A percentile compares a stretch with the other conserved stretches of the same genome.
These are phyloP conservation scores for Blastobasis lacticolella DNA, from an alignment of 2,888 invertebrate genomes.

Conservation along the genomic window DNA sequence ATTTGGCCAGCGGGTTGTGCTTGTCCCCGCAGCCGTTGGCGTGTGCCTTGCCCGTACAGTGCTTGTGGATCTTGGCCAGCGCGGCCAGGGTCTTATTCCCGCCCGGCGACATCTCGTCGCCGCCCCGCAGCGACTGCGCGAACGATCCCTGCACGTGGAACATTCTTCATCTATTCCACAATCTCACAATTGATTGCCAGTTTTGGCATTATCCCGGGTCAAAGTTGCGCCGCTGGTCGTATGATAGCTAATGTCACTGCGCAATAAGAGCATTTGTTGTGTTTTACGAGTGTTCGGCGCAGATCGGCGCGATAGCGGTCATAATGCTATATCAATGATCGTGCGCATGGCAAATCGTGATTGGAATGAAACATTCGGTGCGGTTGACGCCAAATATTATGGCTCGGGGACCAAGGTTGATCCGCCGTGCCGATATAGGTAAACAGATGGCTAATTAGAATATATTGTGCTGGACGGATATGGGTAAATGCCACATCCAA, in stretches of 20 bases:
- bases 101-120: slow-evolving; percentile 59
- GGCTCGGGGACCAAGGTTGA: no score
- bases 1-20: slow-evolving; percentile 57
- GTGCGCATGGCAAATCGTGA: slow-evolving; percentile 37
- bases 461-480: no score
- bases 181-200: slow-evolving; percentile 36
- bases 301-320: slow-evolving; percentile 47
- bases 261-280: slow-evolving; percentile 45
- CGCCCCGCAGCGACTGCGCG: slow-evolving; percentile 74
- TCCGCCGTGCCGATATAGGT: no score
- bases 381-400: background rate
- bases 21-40: slow-evolving; percentile 79
- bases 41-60: slow-evolving; percentile 84
- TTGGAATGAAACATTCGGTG: slow-evolving; percentile 13
- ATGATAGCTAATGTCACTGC: slow-evolving; percentile 53
- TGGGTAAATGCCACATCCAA: no score
- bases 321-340: slow-evolving; percentile 27
- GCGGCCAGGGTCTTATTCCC: slow-evolving; percentile 69
- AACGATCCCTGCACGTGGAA: slow-evolving; percentile 72
- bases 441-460: no score
- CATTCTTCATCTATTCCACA: slow-evolving; percentile 51
- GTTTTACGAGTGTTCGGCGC: slow-evolving; percentile 39
- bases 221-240: slow-evolving; percentile 39
- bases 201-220: slow-evolving; percentile 52
- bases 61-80: slow-evolving; percentile 77